phyloP scores from a whole-genome alignment of 2,113 vertebrate genomes.

The Alligator mississippiensis region DNA sequence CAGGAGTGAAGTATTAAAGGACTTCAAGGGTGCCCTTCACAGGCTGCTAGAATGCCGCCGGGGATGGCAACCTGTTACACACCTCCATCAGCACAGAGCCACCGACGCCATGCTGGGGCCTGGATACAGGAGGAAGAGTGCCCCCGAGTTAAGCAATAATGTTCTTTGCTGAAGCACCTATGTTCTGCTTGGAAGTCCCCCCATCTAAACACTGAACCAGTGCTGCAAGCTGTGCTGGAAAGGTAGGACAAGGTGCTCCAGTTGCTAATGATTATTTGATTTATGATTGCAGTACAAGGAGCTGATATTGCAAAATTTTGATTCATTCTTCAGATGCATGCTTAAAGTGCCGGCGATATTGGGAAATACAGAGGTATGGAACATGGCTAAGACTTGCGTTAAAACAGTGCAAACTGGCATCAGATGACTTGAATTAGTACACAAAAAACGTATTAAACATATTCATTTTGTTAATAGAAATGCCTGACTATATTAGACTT shows the following conservation, averaged over 20 bases:
- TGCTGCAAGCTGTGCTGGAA: neutral
- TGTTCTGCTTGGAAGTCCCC: neutral
- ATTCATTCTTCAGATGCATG: neutral
- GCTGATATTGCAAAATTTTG: neutral
- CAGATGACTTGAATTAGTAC: conserved; percentile 72
- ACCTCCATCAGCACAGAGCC: rapidly evolving
- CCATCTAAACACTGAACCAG: neutral
- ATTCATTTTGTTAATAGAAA: conserved; percentile 80
- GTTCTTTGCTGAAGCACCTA: neutral
- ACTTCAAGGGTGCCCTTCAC: no score
- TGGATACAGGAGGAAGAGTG: neutral
- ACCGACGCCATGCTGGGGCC: neutral
- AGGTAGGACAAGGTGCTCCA: neutral
- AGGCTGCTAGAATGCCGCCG: no score
- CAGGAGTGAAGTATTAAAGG: no score
- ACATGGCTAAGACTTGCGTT: conserved; percentile 12
- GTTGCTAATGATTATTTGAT: neutral
- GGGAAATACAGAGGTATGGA: neutral
- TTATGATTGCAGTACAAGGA: neutral
- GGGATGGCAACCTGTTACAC: no score
- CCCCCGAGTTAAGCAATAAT: rapidly evolving
- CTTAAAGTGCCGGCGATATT: neutral
- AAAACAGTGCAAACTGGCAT: conserved; percentile 55
- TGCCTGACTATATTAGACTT: conserved; percentile 71
- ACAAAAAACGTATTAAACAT: conserved; percentile 61